A percentile compares a stretch with the other conserved stretches of the same genome.
Evolutionary conservation across 2,113 vertebrate genomes (phyloP).

Genomic region (Anarrhichthys ocellatus): DNA sequence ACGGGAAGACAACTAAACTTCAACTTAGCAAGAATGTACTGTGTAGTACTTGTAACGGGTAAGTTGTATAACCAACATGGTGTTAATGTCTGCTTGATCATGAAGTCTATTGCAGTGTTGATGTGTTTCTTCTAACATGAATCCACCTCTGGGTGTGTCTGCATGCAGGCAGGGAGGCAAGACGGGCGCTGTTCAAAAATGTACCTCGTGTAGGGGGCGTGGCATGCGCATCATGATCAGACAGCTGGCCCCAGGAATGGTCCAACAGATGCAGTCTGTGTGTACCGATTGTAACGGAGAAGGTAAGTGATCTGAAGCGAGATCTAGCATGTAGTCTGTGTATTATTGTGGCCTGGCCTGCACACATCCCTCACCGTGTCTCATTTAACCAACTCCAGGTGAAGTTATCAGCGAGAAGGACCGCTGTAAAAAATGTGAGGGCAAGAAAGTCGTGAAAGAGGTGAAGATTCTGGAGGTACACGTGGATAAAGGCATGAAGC

Average conservation of each 20-base stretch:
- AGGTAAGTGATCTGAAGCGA: constrained; percentile 81
- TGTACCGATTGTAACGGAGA: constrained; percentile 98
- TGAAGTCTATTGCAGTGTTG: neutral
- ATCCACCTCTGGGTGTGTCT: neutral
- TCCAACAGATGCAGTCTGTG: constrained; percentile 99
- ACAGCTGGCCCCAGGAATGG: constrained; percentile 98
- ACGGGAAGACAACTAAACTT: constrained; percentile 98
- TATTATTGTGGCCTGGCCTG: neutral
- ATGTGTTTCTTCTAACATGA: neutral
- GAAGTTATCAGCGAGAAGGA: constrained; percentile 99
- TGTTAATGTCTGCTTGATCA: neutral
- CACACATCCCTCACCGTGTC: neutral
- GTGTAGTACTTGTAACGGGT: constrained; percentile 96
- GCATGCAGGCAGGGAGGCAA: constrained; percentile 93
- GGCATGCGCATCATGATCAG: constrained; percentile 98
- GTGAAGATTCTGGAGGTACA: constrained; percentile 99
- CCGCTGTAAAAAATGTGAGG: constrained; percentile 99
- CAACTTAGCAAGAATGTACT: constrained; percentile 99
- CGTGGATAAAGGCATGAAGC: constrained; percentile 99
- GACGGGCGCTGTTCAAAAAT: constrained; percentile 96
- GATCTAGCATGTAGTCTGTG: fast-evolving
- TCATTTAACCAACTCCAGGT: constrained; percentile 77
- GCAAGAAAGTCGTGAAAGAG: constrained; percentile 98
- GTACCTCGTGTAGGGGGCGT: constrained; percentile 91
- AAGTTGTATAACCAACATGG: constrained; percentile 68